Evolutionary conservation across 2,113 vertebrate species (phyloP).

Genomic region (Chlorodrepanis virens): DNA sequence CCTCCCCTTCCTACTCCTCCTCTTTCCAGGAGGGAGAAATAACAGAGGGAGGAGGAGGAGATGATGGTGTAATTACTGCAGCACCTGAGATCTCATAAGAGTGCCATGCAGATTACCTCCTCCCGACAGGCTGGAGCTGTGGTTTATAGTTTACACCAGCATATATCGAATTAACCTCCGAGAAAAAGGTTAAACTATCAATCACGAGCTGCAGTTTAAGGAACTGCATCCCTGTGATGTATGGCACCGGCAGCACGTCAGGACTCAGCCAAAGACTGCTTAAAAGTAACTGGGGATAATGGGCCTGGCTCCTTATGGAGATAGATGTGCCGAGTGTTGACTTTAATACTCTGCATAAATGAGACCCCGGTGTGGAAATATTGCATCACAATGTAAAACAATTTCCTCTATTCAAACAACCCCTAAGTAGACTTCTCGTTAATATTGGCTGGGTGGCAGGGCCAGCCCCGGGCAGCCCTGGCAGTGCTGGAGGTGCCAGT

Average conservation of each 20-base stretch:
- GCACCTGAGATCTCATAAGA: conserved; percentile 55
- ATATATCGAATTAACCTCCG: conserved; percentile 63
- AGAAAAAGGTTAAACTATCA: conserved; percentile 70
- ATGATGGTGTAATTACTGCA: conserved; percentile 30
- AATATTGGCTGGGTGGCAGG: background rate
- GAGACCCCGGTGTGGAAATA: conserved; percentile 64
- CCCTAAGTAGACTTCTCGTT: conserved; percentile 21
- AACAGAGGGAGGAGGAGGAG: background rate
- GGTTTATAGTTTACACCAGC: conserved; percentile 65
- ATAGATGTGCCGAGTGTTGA: conserved; percentile 58
- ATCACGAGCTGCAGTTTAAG: conserved; percentile 61
- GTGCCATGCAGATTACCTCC: conserved; percentile 55
- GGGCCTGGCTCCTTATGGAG: conserved; percentile 60
- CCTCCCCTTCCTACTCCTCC: background rate
- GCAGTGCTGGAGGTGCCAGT: accelerated
- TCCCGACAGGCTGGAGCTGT: conserved; percentile 48
- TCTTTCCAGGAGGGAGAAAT: background rate
- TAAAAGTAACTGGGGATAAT: conserved; percentile 68
- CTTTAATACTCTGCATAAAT: conserved; percentile 67
- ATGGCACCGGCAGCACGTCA: conserved; percentile 53
- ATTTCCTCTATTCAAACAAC: conserved; percentile 64
- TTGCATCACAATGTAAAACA: conserved; percentile 61
- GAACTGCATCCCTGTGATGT: conserved; percentile 56
- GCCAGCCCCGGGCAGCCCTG: background rate
- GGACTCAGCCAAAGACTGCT: conserved; percentile 58